Conservation (phyloP, 1,140 invertebrate species). For the Sitobion miscanthi region DNA sequence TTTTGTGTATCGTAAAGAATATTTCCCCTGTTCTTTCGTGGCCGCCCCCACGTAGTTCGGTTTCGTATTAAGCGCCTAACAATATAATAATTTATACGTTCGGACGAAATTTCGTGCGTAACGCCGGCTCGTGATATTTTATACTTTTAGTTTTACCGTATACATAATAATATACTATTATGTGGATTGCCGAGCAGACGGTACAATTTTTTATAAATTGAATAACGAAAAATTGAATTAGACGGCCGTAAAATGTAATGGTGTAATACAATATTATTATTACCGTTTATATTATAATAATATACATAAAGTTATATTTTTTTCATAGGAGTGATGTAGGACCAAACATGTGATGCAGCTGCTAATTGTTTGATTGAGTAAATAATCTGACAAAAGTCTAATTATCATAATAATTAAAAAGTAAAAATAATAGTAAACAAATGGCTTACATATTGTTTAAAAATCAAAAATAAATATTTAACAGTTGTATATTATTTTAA, state of each 20-base stretch:
- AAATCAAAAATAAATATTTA: background rate
- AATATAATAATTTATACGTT: slow-evolving; percentile 10
- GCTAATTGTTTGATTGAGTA: background rate
- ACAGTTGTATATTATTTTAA: background rate
- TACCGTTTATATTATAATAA: background rate
- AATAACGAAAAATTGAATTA: slow-evolving; percentile 3
- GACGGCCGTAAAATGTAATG: background rate
- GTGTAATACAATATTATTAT: no score
- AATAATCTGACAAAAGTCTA: background rate
- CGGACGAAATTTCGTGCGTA: background rate
- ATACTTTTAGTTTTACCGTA: background rate
- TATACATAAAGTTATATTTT: background rate
- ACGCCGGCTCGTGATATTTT: background rate
- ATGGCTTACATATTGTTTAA: background rate
- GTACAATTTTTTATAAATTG: background rate
- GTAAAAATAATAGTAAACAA: background rate
- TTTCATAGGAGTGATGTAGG: no score
- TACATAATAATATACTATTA: background rate
- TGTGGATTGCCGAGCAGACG: background rate
- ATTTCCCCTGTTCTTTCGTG: background rate
- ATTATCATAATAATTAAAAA: background rate
- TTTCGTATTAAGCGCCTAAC: background rate
- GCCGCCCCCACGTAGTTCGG: background rate
- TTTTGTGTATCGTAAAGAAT: background rate
- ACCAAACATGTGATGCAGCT: background rate